These are phyloP conservation scores for Thunnus albacares DNA, from an alignment of 2,797 vertebrate genomes.

Conservation along the genomic window DNA sequence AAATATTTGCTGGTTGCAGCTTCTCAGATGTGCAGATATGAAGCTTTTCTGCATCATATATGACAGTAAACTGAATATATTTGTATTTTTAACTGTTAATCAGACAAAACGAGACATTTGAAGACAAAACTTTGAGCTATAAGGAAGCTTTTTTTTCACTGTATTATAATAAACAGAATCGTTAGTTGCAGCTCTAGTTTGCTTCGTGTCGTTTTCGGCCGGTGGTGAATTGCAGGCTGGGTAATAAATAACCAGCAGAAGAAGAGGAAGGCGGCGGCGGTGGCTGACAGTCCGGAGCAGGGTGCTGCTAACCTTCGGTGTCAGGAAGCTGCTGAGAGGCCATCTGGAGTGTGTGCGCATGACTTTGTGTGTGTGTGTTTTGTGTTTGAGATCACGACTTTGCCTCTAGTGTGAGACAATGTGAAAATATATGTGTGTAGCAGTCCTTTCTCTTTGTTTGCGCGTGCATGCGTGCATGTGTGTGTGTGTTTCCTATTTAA, in stretches of 20 bases:
- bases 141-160: no score
- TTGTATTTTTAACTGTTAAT: no score
- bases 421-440: background rate
- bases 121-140: no score
- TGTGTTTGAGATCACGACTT: background rate
- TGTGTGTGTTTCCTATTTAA: conserved; percentile 5
- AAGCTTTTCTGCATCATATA: background rate
- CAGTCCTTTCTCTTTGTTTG: no score
- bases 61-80: background rate
- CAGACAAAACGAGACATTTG: no score
- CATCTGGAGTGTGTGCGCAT: conserved; percentile 47
- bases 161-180: background rate
- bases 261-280: background rate
- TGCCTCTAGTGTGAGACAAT: background rate
- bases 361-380: background rate
- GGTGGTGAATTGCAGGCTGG: conserved; percentile 33
- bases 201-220: background rate
- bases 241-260: conserved; percentile 51
- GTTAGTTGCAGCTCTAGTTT: background rate
- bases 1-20: background rate
- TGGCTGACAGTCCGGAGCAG: background rate
- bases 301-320: conserved; percentile 48
- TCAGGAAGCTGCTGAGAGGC: conserved; percentile 63
- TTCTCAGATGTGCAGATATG: background rate
- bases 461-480: background rate